Evolutionary conservation across 2,888 invertebrate species (phyloP), one percentile per base, ranked within the genome.

Genomic region (Leptinotarsa juncta): DNA sequence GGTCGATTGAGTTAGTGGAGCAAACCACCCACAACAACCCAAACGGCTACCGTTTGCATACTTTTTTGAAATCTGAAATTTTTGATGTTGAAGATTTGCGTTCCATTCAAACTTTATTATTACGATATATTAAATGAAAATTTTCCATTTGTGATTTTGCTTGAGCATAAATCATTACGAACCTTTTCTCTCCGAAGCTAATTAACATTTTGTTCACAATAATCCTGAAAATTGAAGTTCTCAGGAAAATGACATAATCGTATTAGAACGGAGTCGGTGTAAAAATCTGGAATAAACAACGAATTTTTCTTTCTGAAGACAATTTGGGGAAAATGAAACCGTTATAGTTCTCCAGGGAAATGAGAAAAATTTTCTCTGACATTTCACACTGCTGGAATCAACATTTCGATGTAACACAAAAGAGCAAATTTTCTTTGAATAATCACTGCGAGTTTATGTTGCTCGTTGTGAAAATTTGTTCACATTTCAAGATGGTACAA

Each of bases 401-500:
- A 32, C 26, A 32, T 32, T 57, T 60, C 50, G 69, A 69, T 51
- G 69, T 57, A 23, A 57, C 57, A 69, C 49, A 55, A 69, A 69
- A 42, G 69, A 20, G 69, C 48, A 49, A 57, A 69, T 69, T 69
- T 69, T 57, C 57, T 69, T 57, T 57, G 69, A 49, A 60, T 69
- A 69, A 69, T 69, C 57, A 69, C 57, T 20, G 57, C 55, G 32
- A 42, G 18, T 42, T 62, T 42, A 42, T 62, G 62, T 62, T 62
- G 62, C 32, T 32, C 42, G n/a, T 62, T 32, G 62, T 4, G 18
- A 42, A 32, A 42, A 42, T n/a, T 62, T 62, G n/a, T 62, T 60
- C 14, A 20, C 16, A 60, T 60, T 60, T 60, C 15, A 60, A 62
- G 23, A 26, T 26, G 62, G 32, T 12, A n/a, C 42, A n/a, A 42